These are phyloP conservation scores for Hermaeophaga mercurialis DNA, from an alignment of 2,888 invertebrate genomes.

Conservation along the genomic window DNA sequence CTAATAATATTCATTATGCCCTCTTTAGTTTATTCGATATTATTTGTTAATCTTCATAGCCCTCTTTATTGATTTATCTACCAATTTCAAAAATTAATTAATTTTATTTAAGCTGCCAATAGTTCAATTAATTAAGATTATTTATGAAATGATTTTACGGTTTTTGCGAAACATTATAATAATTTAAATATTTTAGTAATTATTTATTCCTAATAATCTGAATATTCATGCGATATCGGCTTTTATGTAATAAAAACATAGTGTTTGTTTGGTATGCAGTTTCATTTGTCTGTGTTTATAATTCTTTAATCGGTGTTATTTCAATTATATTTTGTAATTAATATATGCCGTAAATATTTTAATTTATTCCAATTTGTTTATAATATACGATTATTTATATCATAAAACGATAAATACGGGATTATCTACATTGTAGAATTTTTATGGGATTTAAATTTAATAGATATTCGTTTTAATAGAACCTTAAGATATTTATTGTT, in stretches of 20 bases:
- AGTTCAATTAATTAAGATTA: background rate
- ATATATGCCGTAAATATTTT: background rate
- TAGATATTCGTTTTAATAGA: too few species aligned
- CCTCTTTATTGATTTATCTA: too few species aligned
- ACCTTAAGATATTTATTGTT: too few species aligned
- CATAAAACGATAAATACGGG: too few species aligned
- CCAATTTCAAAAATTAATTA: too few species aligned
- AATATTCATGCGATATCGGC: background rate
- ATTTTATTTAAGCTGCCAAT: too few species aligned
- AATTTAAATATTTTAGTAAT: background rate
- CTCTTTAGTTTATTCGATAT: too few species aligned
- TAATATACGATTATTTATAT: too few species aligned
- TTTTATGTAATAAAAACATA: background rate
- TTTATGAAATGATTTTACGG: background rate
- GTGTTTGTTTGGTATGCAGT: background rate
- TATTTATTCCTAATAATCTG: background rate
- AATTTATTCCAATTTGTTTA: background rate
- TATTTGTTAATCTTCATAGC: too few species aligned
- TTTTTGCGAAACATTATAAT: background rate
- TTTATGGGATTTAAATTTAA: too few species aligned
- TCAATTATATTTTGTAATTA: background rate
- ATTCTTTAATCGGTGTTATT: background rate
- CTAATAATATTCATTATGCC: too few species aligned
- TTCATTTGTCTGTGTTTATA: background rate
- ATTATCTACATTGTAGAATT: too few species aligned